These are phyloP conservation scores for Drosophila paulistorum DNA, from an alignment of 1,140 invertebrate genomes.

Conservation along the genomic window DNA sequence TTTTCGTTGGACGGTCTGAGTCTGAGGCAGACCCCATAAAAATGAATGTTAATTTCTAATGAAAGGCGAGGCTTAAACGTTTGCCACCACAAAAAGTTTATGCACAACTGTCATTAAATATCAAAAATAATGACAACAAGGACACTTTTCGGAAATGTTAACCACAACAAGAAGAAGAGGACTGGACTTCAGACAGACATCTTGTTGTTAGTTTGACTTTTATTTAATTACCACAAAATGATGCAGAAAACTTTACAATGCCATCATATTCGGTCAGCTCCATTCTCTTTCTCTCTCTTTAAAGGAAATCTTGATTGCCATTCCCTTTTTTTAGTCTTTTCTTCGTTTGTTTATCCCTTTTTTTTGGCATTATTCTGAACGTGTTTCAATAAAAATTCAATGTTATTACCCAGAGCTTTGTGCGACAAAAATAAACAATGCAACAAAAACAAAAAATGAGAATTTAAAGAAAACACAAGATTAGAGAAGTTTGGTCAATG, in stretches of 20 bases:
- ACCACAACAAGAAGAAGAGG: neutral
- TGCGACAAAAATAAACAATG: conserved; percentile 50
- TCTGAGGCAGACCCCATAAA: conserved; percentile 33
- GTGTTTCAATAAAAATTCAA: conserved; percentile 60
- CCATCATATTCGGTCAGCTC: too few relatives aligned
- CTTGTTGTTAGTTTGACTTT: conserved; percentile 6
- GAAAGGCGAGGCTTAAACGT: conserved; percentile 36
- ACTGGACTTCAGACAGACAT: neutral
- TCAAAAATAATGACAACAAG: conserved; percentile 31
- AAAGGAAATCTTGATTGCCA: conserved; percentile 36
- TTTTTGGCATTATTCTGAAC: conserved; percentile 29
- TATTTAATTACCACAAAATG: conserved; percentile 45
- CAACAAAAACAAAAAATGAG: conserved; percentile 15
- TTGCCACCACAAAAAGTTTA: conserved; percentile 20
- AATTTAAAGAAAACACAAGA: neutral
- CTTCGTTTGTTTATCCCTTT: conserved; percentile 17
- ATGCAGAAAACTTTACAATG: conserved; percentile 24
- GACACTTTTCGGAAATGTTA: neutral
- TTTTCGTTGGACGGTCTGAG: neutral
- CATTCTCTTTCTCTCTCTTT: neutral
- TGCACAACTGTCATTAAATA: conserved; percentile 50
- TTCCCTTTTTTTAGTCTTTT: neutral
- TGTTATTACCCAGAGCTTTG: conserved; percentile 48
- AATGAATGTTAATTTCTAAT: conserved; percentile 58
- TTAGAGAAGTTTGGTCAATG: neutral